phyloP scores from a whole-genome alignment of 2,797 vertebrate genomes.

The Channallabes apus region DNA sequence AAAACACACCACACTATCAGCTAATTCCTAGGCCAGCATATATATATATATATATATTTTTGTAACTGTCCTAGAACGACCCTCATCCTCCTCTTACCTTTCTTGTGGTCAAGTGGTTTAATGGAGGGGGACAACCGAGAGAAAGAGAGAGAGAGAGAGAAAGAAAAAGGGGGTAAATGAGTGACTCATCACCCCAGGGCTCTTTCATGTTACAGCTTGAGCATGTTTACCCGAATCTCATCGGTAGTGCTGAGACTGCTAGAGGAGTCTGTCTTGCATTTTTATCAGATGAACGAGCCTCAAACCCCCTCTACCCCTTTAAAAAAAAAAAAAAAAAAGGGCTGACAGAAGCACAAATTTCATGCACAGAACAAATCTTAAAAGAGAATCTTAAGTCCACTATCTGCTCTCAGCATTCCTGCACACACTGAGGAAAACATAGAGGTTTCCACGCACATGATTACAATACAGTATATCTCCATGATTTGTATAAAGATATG shows the following conservation, averaged over 20 bases:
- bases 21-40: slow-evolving; percentile 21
- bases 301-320: background rate
- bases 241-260: slow-evolving; percentile 35
- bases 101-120: slow-evolving; percentile 55
- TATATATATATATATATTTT: background rate
- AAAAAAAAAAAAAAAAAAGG: slow-evolving; percentile 27
- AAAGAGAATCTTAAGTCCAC: background rate
- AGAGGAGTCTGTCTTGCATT: slow-evolving; percentile 51
- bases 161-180: background rate
- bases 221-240: slow-evolving; percentile 49
- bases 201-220: slow-evolving; percentile 56
- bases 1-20: slow-evolving; percentile 21
- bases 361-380: background rate
- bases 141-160: background rate
- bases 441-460: background rate
- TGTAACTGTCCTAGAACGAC: slow-evolving; percentile 23
- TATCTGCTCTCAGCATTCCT: background rate
- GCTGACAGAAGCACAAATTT: slow-evolving; percentile 46
- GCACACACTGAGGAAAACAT: background rate
- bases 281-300: slow-evolving; percentile 47
- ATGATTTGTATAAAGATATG: background rate
- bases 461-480: background rate
- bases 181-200: slow-evolving; percentile 54
- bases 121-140: slow-evolving; percentile 15
- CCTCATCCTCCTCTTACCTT: slow-evolving; percentile 37